phyloP scores from a whole-genome alignment of 2,113 vertebrate genomes.

The Potamarius usumacintae region DNA sequence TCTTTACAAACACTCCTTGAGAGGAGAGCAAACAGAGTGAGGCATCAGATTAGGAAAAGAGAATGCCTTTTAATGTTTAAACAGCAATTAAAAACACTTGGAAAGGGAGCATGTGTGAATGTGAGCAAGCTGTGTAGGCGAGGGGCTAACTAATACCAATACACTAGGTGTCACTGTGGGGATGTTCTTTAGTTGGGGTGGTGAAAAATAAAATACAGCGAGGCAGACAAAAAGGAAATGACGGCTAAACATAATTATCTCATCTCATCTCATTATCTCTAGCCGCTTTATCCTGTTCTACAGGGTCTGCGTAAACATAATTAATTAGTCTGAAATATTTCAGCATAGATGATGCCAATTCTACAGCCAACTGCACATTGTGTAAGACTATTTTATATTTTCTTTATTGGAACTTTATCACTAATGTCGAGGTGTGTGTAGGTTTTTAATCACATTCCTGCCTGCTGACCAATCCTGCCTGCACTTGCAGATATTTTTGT shows the following conservation, averaged over 20 bases:
- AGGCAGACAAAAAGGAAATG: neutral
- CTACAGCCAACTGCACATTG: neutral
- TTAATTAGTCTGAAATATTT: neutral
- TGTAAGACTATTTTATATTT: neutral
- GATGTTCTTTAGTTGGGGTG: neutral
- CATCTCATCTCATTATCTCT: too few relatives aligned
- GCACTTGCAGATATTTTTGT: neutral
- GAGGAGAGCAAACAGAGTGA: constrained; percentile 24
- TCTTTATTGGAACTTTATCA: neutral
- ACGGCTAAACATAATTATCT: neutral
- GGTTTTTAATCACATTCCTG: neutral
- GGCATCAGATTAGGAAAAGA: neutral
- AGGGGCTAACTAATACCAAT: neutral
- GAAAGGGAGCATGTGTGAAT: constrained; percentile 5
- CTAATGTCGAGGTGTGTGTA: neutral
- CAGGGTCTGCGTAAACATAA: too few relatives aligned
- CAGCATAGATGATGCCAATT: neutral
- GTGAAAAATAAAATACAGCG: neutral
- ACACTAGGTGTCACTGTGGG: neutral
- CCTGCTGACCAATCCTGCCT: neutral
- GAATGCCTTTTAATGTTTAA: neutral
- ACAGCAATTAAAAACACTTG: neutral
- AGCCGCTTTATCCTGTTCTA: too few relatives aligned
- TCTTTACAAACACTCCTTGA: constrained; percentile 30
- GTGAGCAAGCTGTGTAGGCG: neutral